phyloP scores from a whole-genome alignment of 2,888 invertebrate genomes.

The Cloeon dipterum region DNA sequence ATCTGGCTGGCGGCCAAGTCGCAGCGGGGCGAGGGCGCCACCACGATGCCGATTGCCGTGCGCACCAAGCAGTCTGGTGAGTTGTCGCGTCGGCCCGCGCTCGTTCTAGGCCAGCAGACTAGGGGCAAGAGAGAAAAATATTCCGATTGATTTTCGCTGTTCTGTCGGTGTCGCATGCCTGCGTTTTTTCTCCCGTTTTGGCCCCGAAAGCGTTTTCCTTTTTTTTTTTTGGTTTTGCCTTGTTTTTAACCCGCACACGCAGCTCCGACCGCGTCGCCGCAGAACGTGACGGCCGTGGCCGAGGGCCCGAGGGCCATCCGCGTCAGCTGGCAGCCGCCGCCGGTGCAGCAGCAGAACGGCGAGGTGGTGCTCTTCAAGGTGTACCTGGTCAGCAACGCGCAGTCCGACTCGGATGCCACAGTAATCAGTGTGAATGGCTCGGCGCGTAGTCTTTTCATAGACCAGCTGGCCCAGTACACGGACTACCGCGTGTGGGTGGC shows the following conservation, averaged over 20 bases:
- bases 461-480: constrained; percentile 84
- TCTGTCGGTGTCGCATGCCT: constrained; percentile 6
- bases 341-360: constrained; percentile 75
- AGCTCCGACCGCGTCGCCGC: constrained; percentile 95
- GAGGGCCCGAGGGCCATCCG: constrained; percentile 73
- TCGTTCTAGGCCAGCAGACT: constrained; percentile 4
- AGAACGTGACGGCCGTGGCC: constrained; percentile 75
- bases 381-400: constrained; percentile 19
- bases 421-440: constrained; percentile 45
- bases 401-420: constrained; percentile 55
- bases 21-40: constrained; percentile 82
- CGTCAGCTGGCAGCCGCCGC: constrained; percentile 84
- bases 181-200: neutral
- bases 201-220: neutral
- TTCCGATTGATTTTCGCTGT: neutral
- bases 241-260: constrained; percentile 5
- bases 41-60: constrained; percentile 81
- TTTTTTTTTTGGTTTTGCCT: neutral
- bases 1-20: constrained; percentile 91
- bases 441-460: constrained; percentile 56
- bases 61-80: constrained; percentile 96
- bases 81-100: constrained; percentile 19
- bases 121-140: constrained; percentile 1
- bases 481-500: constrained; percentile 92
- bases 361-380: constrained; percentile 88